phyloP scores from a whole-genome alignment of 2,888 invertebrate species.

The Axea sp. region DNA sequence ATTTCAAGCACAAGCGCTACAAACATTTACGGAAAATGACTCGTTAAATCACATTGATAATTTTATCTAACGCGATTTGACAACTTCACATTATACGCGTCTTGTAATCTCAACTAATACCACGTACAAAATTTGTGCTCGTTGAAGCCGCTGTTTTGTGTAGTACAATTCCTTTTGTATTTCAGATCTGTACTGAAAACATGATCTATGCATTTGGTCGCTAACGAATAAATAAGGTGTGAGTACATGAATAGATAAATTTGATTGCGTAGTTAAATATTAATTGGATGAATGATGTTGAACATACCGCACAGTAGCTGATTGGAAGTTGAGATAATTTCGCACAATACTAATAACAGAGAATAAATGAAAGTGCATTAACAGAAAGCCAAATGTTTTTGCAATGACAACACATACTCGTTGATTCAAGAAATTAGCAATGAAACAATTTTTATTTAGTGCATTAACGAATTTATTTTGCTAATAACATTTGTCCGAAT shows the following conservation, averaged over 20 bases:
- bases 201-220: conserved; percentile 36
- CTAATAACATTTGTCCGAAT: too few relatives aligned
- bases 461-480: too few relatives aligned
- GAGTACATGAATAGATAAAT: conserved; percentile 15
- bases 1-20: conserved; percentile 49
- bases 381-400: too few relatives aligned
- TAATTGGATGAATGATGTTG: conserved; percentile 6
- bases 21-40: conserved; percentile 40
- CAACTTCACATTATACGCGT: conserved; percentile 54
- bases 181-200: conserved; percentile 38
- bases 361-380: too few relatives aligned
- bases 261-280: conserved; percentile 34
- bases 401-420: too few relatives aligned
- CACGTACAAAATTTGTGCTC: conserved; percentile 35
- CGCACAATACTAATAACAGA: too few relatives aligned
- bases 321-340: conserved; percentile 10
- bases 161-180: conserved; percentile 54
- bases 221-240: conserved; percentile 40
- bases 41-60: conserved; percentile 58
- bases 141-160: conserved; percentile 35
- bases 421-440: too few relatives aligned
- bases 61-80: conserved; percentile 56
- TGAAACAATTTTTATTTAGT: too few relatives aligned
- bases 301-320: too few relatives aligned
- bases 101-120: conserved; percentile 46